A percentile compares a stretch with the other conserved stretches of the same genome.
These are phyloP conservation scores for Ranitomeya imitator DNA, from an alignment of 2,113 vertebrate species.

Conservation along the genomic window DNA sequence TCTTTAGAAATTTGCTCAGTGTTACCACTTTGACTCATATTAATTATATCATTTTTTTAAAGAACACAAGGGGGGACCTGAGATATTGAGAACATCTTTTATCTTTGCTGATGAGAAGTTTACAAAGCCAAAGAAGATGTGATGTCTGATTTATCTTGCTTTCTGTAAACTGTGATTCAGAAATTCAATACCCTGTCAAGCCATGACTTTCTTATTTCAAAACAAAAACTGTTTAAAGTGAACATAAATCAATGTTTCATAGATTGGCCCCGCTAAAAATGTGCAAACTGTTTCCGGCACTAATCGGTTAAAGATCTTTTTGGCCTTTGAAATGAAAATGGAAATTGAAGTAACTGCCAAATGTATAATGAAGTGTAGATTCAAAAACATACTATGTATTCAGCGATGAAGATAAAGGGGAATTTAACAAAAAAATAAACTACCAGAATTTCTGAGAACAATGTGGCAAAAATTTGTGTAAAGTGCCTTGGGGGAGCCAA, in stretches of 20 bases:
- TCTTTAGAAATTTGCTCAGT: not conserved
- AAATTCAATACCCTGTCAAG: constrained; percentile 59
- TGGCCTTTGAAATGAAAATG: constrained; percentile 37
- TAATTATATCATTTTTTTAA: constrained; percentile 56
- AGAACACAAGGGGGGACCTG: constrained; percentile 22
- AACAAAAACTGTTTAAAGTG: not conserved
- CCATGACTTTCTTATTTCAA: constrained; percentile 20
- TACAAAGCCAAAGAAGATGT: constrained; percentile 38
- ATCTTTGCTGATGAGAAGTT: constrained; percentile 52
- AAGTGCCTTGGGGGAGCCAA: too few species aligned
- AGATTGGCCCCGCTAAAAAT: constrained; percentile 5
- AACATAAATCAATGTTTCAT: not conserved
- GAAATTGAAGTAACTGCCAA: not conserved
- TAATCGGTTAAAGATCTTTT: constrained; percentile 34
- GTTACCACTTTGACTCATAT: constrained; percentile 55
- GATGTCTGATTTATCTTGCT: constrained; percentile 21
- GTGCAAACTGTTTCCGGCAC: constrained; percentile 24
- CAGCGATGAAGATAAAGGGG: not conserved
- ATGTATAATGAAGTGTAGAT: not conserved
- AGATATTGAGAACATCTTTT: constrained; percentile 54
- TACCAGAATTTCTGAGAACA: not conserved
- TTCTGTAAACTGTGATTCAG: constrained; percentile 58
- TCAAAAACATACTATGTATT: not conserved
- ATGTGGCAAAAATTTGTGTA: not conserved
- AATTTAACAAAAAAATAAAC: not conserved